A percentile compares a stretch with the other conserved stretches of the same genome.
phyloP scores from a whole-genome alignment of 2,888 invertebrate species.

The Dione juno region DNA sequence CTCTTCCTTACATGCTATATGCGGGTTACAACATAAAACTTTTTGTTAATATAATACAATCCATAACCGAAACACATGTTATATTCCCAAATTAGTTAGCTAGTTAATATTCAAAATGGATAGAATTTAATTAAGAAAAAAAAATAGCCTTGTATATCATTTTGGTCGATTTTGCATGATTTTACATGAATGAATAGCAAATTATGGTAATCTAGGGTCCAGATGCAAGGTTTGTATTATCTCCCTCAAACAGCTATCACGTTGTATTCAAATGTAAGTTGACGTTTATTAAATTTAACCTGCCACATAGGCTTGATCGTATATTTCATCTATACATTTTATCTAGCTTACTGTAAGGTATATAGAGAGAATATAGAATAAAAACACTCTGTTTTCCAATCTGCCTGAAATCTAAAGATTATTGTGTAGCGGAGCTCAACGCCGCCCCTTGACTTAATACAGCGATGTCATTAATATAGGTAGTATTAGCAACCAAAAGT shows the following conservation, averaged over 20 bases:
- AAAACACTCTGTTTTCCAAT: too few relatives aligned
- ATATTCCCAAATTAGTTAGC: neutral
- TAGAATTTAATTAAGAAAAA: constrained; percentile 29
- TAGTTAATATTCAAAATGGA: constrained; percentile 19
- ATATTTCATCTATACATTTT: too few relatives aligned
- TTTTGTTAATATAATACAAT: neutral
- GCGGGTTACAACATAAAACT: neutral
- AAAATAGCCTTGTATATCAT: constrained; percentile 30
- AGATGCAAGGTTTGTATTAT: constrained; percentile 34
- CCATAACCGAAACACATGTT: constrained; percentile 1
- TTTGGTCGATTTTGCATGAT: constrained; percentile 36
- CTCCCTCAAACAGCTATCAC: constrained; percentile 33
- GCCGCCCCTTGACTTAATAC: too few relatives aligned
- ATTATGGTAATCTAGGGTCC: constrained; percentile 35
- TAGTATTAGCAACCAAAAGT: too few relatives aligned
- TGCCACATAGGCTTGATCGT: too few relatives aligned
- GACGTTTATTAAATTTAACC: too few relatives aligned
- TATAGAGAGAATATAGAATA: too few relatives aligned
- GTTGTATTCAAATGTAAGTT: constrained; percentile 26
- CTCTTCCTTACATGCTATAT: too few relatives aligned
- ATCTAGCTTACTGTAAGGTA: too few relatives aligned
- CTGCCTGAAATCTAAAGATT: too few relatives aligned
- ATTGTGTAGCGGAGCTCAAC: too few relatives aligned
- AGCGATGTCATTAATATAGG: too few relatives aligned
- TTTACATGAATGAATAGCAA: constrained; percentile 40